Evolutionary conservation across 2,797 vertebrate genomes (phyloP), one percentile per base, ranked within the genome.

Genomic region (Gadopsis bispinosus): DNA sequence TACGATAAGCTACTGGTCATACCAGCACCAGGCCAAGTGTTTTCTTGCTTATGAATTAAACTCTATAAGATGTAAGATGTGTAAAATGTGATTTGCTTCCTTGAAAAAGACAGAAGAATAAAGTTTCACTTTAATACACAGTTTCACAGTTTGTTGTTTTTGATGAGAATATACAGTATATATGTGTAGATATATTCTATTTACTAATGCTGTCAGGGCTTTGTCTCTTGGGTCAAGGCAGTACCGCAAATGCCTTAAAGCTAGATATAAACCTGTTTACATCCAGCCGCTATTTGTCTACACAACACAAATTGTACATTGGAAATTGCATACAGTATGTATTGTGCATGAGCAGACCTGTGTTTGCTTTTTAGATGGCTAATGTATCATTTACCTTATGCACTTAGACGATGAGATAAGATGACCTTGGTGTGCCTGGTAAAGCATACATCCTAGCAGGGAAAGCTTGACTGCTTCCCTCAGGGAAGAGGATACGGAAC

Each of bases 321-420:
- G 54, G 51, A 65, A 76, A 45, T 19, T 51, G 64, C 47, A 12
- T 64, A 62, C 47, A 53, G 31, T 64, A n/a, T 69, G 73, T 71
- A 20, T 69, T 39, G 55, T 69, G 39, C 48, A 85, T 9, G 20
- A 73, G 56, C 77, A 75, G 76, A 69, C 58, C 45, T 63, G n/a
- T 70, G 69, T 86, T 81, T 88, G 86, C 69, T 81, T 77, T 93
- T 92, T 80, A 77, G 80, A 90, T 89, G 83, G 78, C 90, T 77
- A 26, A 74, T 88, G 92, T 94, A 93, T 94, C 92, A 89, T 93
- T 94, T 93, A 92, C 92, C 88, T 92, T 90, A 69, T 90, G 89
- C 92, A 94, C 94, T 95, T 92, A 93, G 90, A 88, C 63, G 84
- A 92, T 92, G 91, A 94, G 94, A 95, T 95, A 92, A 94, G 91